Base-by-base conservation (phyloP, 2,113 vertebrate species). In the Acanthochromis polyacanthus region DNA sequence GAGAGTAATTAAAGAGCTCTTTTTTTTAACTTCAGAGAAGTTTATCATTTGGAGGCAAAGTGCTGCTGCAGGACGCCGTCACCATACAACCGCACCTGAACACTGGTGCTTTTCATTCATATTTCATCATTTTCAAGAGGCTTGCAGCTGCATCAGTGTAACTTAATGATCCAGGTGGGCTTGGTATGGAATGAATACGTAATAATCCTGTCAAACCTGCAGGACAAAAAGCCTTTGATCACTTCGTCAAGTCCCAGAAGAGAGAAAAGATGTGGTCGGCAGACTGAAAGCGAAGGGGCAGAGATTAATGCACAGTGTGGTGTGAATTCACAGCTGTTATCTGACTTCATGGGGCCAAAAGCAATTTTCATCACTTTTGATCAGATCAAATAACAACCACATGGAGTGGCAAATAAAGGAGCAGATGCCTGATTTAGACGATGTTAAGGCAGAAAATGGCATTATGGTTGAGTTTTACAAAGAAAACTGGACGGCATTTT, bases 121-220 rank as follows among this genome's bases (percentile, higher is more conserved):
- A 59, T 83, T 85, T 82, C 32, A 84, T 78, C 20, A 1, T 17
- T 45, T 72, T 70, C 43, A 12, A 11, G 32, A 32, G 14, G 14
- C 45, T 58, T 45, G 25, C 32, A 9, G 52, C n/a, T 36, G 51
- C 68, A 59, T 56, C 56, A 0, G 22, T 62, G 16, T 71, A 50
- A 60, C 57, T 60, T 82, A 60, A 85, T 69, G 48, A 84, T 74
- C 57, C 11, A 5, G 63, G n/a, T 53, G 46, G 53, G 57, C 30
- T 58, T 57, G 46, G 68, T 25, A 25, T 25, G 25, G 64, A 28
- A 61, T 71, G 25, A 88, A 86, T 81, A 48, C 71, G 40, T 64
- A 74, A 80, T 74, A 32, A 71, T 55, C 55, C 70, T 51, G 68
- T 75, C 60, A 78, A 75, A 50, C 19, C 43, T 32, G 4, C 46